Conservation (phyloP, 2,888 invertebrate species). For the Agrotis exclamationis region DNA sequence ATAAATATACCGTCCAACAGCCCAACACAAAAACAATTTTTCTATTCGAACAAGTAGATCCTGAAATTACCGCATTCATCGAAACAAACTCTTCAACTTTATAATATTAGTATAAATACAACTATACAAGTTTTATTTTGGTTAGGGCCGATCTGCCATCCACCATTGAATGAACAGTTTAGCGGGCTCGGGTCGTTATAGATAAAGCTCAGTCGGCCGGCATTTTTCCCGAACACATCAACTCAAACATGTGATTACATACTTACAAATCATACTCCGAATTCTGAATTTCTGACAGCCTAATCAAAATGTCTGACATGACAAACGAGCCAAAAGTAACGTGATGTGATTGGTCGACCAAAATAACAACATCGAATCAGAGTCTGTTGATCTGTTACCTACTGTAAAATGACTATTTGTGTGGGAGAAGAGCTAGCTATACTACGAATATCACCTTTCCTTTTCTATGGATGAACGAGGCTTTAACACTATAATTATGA, state of each 20-base stretch:
- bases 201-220: too few relatives aligned
- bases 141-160: not conserved
- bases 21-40: too few relatives aligned
- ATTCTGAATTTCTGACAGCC: not conserved
- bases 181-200: too few relatives aligned
- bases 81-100: too few relatives aligned
- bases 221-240: too few relatives aligned
- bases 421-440: not conserved
- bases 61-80: too few relatives aligned
- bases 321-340: not conserved
- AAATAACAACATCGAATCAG: slow-evolving; percentile 4
- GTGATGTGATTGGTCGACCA: slow-evolving; percentile 1
- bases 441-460: not conserved
- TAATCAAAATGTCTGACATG: not conserved
- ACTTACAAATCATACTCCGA: not conserved
- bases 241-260: too few relatives aligned
- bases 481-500: too few relatives aligned
- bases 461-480: not conserved
- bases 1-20: too few relatives aligned
- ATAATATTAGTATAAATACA: too few relatives aligned
- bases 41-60: too few relatives aligned
- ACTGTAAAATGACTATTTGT: not conserved
- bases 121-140: not conserved
- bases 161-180: too few relatives aligned
- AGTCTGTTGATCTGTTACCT: not conserved